Percentiles rank a stretch among this genome's conserved stretches.
Evolutionary conservation across 2,888 invertebrate genomes (phyloP).

Genomic region (Drosophila cracens): DNA sequence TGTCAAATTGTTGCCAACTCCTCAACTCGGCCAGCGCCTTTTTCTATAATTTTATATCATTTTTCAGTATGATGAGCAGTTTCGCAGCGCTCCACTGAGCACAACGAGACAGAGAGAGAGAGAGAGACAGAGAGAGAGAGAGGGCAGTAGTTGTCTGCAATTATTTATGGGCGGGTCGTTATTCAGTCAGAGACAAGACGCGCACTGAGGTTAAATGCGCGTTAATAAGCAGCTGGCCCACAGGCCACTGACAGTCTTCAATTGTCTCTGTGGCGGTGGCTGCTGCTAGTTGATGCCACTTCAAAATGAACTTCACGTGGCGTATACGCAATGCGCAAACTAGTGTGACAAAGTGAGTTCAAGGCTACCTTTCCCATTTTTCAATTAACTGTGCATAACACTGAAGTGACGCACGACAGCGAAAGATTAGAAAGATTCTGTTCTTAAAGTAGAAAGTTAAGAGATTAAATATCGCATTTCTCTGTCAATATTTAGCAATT

Average conservation of each 20-base stretch:
- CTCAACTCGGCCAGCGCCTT: constrained; percentile 23
- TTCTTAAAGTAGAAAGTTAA: not conserved
- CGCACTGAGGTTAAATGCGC: constrained; percentile 68
- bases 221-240: constrained; percentile 67
- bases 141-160: constrained; percentile 66
- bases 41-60: constrained; percentile 68
- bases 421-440: not conserved
- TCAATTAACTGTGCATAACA: not conserved
- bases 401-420: no score
- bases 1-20: constrained; percentile 63
- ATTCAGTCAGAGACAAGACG: constrained; percentile 46
- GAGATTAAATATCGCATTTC: no score
- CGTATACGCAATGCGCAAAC: constrained; percentile 47
- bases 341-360: not conserved
- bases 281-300: constrained; percentile 18
- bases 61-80: constrained; percentile 58
- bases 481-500: not conserved
- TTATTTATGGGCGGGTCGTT: constrained; percentile 67
- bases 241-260: constrained; percentile 49
- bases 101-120: not conserved
- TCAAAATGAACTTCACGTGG: not conserved
- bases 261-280: constrained; percentile 21
- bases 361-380: not conserved
- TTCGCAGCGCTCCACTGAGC: not conserved
- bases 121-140: not conserved